Conservation (phyloP, 2,888 invertebrate species). For the Nomada ferruginata region DNA sequence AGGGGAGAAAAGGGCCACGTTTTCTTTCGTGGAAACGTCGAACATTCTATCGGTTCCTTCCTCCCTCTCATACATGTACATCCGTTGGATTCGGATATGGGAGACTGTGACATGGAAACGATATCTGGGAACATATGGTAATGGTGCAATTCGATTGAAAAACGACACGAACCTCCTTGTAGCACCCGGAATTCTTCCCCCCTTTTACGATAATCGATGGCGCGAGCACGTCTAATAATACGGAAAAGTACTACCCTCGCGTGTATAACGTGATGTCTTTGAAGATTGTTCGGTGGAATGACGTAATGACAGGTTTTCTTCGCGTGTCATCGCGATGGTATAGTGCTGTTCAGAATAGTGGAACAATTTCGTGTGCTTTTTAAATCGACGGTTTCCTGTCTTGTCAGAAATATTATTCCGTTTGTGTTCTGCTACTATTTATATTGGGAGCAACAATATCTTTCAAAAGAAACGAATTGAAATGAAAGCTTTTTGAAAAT, state of each 20-base stretch:
- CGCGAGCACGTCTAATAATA: background rate
- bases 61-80: constrained; percentile 8
- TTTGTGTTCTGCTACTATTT: no score
- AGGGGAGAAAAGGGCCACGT: constrained; percentile 52
- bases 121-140: constrained; percentile 48
- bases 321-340: no score
- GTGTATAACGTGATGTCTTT: background rate
- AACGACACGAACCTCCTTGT: constrained; percentile 50
- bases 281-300: no score
- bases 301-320: no score
- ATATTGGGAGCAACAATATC: no score
- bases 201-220: constrained; percentile 45
- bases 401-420: no score
- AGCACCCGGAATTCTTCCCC: constrained; percentile 41
- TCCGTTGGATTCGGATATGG: constrained; percentile 37
- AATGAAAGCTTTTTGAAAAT: no score
- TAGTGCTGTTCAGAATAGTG: no score
- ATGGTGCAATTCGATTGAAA: constrained; percentile 55
- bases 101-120: constrained; percentile 45
- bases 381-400: no score
- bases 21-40: constrained; percentile 56
- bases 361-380: no score
- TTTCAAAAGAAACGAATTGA: no score
- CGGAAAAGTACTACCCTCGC: background rate
- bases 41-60: constrained; percentile 52